A percentile compares a stretch with the other conserved stretches of the same genome.
Evolutionary conservation across 2,797 vertebrate species (phyloP).

Genomic region (Eremophila alpestris): DNA sequence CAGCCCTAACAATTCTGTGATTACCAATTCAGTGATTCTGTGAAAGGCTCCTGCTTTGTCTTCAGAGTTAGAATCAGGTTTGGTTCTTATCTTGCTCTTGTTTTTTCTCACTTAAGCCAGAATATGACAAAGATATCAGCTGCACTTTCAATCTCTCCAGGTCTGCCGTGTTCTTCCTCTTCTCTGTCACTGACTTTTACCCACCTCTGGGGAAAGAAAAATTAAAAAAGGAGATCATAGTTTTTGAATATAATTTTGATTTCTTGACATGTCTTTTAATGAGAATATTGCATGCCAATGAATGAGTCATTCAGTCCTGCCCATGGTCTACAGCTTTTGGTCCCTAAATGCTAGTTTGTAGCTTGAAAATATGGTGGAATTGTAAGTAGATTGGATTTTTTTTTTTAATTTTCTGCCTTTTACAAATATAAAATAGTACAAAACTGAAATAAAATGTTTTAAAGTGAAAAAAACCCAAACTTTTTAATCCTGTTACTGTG

Average conservation of each 20-base stretch:
- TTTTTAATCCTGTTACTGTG: background rate
- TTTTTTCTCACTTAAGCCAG: background rate
- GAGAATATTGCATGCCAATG: background rate
- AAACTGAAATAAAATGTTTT: background rate
- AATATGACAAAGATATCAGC: background rate
- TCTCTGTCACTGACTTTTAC: background rate
- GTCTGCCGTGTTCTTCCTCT: background rate
- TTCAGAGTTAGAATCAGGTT: background rate
- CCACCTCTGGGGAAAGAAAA: background rate
- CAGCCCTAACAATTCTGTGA: background rate
- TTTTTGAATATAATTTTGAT: background rate
- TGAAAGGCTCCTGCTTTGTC: background rate
- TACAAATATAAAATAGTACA: background rate
- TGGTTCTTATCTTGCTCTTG: background rate
- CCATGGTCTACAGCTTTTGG: fast-evolving
- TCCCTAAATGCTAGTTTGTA: background rate
- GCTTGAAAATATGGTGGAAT: background rate
- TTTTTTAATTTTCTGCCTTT: background rate
- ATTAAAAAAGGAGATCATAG: fast-evolving
- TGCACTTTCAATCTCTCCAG: background rate
- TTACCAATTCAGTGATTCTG: background rate
- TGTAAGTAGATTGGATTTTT: background rate
- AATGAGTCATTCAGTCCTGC: background rate
- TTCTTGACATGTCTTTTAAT: background rate
- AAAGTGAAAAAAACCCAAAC: background rate